Evolutionary conservation across 2,888 invertebrate species (phyloP).

Genomic region (Melinopterus prodromus): DNA sequence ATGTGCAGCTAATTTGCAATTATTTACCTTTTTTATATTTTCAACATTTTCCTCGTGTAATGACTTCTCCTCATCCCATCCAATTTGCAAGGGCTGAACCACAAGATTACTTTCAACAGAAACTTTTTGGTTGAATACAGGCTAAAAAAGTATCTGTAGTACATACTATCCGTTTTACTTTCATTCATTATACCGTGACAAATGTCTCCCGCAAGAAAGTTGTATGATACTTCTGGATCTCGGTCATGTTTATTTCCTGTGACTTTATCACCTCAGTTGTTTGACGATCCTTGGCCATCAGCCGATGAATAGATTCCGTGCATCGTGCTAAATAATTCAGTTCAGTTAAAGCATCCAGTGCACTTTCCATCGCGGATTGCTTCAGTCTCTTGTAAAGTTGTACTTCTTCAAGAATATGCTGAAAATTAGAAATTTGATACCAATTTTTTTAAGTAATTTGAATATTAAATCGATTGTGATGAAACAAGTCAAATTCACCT

Average conservation of each 20-base stretch:
- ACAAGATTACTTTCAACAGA: conserved; percentile 43
- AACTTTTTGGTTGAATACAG: conserved; percentile 41
- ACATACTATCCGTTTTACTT: background rate
- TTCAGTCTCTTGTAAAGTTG: conserved; percentile 54
- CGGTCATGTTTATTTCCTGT: background rate
- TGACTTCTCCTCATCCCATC: background rate
- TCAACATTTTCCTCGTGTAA: background rate
- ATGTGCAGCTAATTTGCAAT: background rate
- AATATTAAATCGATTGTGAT: too few relatives aligned
- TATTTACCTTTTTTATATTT: background rate
- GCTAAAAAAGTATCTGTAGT: conserved; percentile 34
- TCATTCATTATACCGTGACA: conserved; percentile 14
- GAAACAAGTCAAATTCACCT: too few relatives aligned
- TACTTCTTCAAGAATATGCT: conserved; percentile 54
- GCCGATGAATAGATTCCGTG: conserved; percentile 55
- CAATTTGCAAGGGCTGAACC: conserved; percentile 29
- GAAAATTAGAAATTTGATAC: conserved; percentile 9
- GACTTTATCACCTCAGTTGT: conserved; percentile 36
- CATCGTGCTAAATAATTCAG: conserved; percentile 58
- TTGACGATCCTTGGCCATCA: conserved; percentile 49
- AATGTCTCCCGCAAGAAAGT: conserved; percentile 34
- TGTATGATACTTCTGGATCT: conserved; percentile 30
- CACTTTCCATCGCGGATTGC: conserved; percentile 53
- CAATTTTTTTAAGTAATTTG: too few relatives aligned
- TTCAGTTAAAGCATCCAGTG: conserved; percentile 57